Conservation (phyloP, 2,888 invertebrate genomes). For the Iselma pallidipennis region DNA sequence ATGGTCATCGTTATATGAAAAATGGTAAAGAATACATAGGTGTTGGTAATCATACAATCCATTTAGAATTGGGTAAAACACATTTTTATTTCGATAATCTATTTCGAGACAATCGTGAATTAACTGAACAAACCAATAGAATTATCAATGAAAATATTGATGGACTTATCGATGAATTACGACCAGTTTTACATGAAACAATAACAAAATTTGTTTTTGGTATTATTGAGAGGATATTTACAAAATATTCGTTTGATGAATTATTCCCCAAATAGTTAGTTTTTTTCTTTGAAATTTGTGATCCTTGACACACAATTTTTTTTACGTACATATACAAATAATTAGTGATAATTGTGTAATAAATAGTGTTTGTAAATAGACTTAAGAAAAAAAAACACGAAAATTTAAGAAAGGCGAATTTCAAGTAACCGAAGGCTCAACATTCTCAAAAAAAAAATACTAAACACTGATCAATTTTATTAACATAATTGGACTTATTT, state of each 20-base stretch:
- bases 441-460: no score
- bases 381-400: no score
- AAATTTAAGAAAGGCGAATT: no score
- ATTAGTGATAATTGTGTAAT: constrained; percentile 1
- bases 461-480: no score
- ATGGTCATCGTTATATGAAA: constrained; percentile 58
- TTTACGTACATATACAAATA: no score
- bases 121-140: constrained; percentile 68
- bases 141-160: constrained; percentile 76
- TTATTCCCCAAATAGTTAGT: constrained; percentile 45
- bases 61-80: constrained; percentile 65
- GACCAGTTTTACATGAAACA: constrained; percentile 65
- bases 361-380: no score
- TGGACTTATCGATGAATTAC: constrained; percentile 66
- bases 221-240: constrained; percentile 60
- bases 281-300: no score
- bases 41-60: constrained; percentile 64
- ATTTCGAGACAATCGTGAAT: constrained; percentile 64
- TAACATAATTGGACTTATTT: no score
- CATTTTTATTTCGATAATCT: constrained; percentile 67
- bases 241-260: constrained; percentile 59
- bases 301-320: no score
- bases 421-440: no score
- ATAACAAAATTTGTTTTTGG: constrained; percentile 58
- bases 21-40: constrained; percentile 60